Evolutionary conservation across 2,888 invertebrate species (phyloP).

Genomic region (Trilocha varians): DNA sequence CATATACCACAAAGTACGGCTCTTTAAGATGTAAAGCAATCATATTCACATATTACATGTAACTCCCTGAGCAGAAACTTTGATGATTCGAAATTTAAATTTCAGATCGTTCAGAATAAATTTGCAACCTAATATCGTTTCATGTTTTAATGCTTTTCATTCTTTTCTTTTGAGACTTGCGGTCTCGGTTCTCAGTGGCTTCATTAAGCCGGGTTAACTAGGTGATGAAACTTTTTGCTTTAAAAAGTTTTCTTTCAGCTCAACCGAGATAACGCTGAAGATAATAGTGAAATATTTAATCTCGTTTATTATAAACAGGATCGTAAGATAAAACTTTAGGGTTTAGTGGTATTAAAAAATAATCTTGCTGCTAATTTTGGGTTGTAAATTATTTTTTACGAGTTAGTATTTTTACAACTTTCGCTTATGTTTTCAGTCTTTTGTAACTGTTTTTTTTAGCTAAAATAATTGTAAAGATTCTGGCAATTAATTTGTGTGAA

Average conservation of each 20-base stretch:
- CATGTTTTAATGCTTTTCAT: constrained; percentile 32
- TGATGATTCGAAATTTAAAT: constrained; percentile 63
- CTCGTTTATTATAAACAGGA: constrained; percentile 11
- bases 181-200: neutral
- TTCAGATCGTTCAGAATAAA: constrained; percentile 60
- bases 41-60: constrained; percentile 36
- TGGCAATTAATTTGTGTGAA: too few species aligned
- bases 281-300: constrained; percentile 11
- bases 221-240: constrained; percentile 26
- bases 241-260: constrained; percentile 7
- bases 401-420: neutral
- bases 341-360: neutral
- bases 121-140: constrained; percentile 54
- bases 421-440: too few species aligned
- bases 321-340: neutral
- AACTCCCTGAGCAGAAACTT: constrained; percentile 42
- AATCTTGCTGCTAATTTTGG: neutral
- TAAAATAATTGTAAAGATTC: too few species aligned
- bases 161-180: constrained; percentile 9
- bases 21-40: constrained; percentile 39
- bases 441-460: too few species aligned
- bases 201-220: constrained; percentile 17
- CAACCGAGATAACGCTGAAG: constrained; percentile 11
- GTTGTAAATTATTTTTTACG: neutral
- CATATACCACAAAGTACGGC: too few species aligned